Conservation (phyloP, 2,888 invertebrate genomes). For the Chrysina gloriosa region DNA sequence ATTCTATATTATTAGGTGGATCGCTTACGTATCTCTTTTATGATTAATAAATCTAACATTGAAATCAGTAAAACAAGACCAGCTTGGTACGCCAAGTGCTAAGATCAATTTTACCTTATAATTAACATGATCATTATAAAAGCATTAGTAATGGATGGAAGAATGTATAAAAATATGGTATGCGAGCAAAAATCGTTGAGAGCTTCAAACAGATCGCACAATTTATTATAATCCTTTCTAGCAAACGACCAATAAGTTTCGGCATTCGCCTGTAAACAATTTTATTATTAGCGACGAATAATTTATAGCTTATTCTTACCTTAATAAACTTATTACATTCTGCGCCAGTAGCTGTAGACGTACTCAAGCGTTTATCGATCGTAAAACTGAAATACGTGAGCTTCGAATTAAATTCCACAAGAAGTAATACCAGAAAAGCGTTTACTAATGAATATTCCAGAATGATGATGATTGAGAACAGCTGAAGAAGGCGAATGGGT, state of each 20-base stretch:
- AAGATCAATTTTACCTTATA: conserved; percentile 1
- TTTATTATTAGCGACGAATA: background rate
- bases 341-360: background rate
- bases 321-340: background rate
- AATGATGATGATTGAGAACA: background rate
- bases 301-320: background rate
- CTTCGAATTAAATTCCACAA: background rate
- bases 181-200: conserved; percentile 12
- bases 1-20: too few species aligned
- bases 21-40: background rate
- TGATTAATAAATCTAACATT: background rate
- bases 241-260: conserved; percentile 13
- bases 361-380: background rate
- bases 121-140: background rate
- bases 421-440: background rate
- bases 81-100: too few species aligned
- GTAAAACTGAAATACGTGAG: background rate
- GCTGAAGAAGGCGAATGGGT: background rate
- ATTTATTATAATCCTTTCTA: conserved; percentile 22
- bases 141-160: background rate
- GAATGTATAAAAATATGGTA: background rate
- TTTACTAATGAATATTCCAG: conserved; percentile 3
- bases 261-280: background rate
- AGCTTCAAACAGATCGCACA: background rate
- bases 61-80: background rate